Evolutionary conservation across 2,888 invertebrate species (phyloP).

Genomic region (Prenolepis imparis): DNA sequence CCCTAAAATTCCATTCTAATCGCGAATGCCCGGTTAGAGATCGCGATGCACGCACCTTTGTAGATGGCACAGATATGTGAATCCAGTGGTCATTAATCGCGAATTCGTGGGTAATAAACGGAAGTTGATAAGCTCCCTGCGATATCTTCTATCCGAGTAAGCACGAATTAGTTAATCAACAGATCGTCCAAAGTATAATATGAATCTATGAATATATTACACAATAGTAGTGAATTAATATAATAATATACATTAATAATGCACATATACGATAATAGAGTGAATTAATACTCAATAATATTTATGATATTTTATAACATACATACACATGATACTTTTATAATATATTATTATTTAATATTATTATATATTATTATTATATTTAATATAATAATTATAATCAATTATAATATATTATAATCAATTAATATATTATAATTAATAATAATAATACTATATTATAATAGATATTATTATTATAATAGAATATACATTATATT

Average conservation of each 20-base stretch:
- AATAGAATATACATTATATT: not conserved
- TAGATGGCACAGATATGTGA: conserved; percentile 45
- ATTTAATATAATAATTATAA: too few species aligned
- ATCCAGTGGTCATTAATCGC: conserved; percentile 55
- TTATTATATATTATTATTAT: too few species aligned
- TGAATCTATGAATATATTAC: not conserved
- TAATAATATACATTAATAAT: too few species aligned
- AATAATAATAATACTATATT: too few species aligned
- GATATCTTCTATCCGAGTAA: conserved; percentile 10
- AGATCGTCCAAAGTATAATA: not conserved
- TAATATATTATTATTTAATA: too few species aligned
- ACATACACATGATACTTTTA: too few species aligned
- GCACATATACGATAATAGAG: too few species aligned
- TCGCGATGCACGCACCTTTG: conserved; percentile 71
- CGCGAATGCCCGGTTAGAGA: conserved; percentile 59
- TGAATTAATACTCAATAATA: not conserved
- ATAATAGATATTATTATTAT: not conserved
- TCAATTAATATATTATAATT: too few species aligned
- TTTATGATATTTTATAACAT: too few species aligned
- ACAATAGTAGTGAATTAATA: not conserved
- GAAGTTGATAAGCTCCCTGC: conserved; percentile 37
- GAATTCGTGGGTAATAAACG: conserved; percentile 20
- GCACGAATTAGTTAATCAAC: not conserved
- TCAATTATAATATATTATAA: too few species aligned
- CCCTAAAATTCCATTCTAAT: conserved; percentile 73